phyloP scores from a whole-genome alignment of 2,797 vertebrate genomes.

The Alectoris magna region DNA sequence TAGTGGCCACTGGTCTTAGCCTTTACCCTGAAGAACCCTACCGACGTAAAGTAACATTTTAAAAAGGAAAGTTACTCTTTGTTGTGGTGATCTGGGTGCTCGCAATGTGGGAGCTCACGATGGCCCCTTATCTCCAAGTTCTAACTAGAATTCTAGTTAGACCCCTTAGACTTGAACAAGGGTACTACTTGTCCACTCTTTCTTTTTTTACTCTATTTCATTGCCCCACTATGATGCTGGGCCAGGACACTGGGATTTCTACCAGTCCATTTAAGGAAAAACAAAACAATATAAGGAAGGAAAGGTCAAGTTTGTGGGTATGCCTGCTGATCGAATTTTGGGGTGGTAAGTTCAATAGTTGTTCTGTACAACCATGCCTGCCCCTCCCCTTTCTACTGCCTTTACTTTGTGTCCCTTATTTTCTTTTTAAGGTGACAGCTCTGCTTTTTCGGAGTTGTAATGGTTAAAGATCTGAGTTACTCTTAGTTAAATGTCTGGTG shows the following conservation, averaged over 20 bases:
- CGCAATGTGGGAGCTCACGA: background rate
- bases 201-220: conserved; percentile 71
- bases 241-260: conserved; percentile 73
- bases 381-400: conserved; percentile 55
- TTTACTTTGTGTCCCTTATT: conserved; percentile 40
- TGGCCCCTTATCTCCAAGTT: conserved; percentile 10
- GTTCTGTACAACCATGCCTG: conserved; percentile 64
- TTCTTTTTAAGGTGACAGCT: conserved; percentile 51
- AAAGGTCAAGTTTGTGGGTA: conserved; percentile 71
- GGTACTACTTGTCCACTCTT: conserved; percentile 68
- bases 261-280: conserved; percentile 74
- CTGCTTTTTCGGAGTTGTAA: conserved; percentile 30
- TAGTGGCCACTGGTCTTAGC: background rate
- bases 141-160: conserved; percentile 66
- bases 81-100: conserved; percentile 36
- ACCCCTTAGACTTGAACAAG: conserved; percentile 60
- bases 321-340: conserved; percentile 70
- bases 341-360: conserved; percentile 73
- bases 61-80: background rate
- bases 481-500: background rate
- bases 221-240: conserved; percentile 74
- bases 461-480: background rate
- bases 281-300: conserved; percentile 73
- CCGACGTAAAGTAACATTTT: background rate
- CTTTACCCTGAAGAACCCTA: background rate